These are phyloP conservation scores for Mesochorus sp. DNA, from an alignment of 2,888 invertebrate genomes.

Conservation along the genomic window DNA sequence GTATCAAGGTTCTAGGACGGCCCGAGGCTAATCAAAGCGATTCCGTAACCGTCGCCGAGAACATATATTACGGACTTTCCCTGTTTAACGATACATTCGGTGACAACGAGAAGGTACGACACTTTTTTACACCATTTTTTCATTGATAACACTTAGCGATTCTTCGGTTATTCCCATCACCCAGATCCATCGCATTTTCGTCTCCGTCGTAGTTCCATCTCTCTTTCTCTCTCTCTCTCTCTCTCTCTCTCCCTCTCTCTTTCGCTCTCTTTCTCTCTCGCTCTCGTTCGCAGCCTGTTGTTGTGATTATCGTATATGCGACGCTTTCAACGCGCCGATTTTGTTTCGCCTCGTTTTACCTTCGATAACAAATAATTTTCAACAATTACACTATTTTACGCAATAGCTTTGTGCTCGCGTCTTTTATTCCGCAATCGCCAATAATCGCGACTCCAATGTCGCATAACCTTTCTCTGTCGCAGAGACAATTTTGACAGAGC, in stretches of 20 bases:
- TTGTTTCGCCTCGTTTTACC: constrained; percentile 58
- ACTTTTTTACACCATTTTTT: constrained; percentile 57
- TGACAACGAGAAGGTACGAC: constrained; percentile 81
- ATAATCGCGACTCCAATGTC: too few species aligned
- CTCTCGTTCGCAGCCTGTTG: constrained; percentile 44
- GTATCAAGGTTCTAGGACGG: constrained; percentile 90
- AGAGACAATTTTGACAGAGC: too few species aligned
- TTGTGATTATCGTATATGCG: constrained; percentile 65
- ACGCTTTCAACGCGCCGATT: constrained; percentile 71
- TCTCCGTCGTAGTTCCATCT: constrained; percentile 11
- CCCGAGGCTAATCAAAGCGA: constrained; percentile 83
- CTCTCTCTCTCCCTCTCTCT: constrained; percentile 36
- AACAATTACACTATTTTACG: too few species aligned
- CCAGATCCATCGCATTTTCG: neutral
- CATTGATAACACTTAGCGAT: neutral
- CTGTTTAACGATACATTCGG: constrained; percentile 80
- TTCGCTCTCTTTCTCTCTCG: neutral
- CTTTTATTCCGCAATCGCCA: too few species aligned
- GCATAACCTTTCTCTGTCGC: too few species aligned
- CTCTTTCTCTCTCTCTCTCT: constrained; percentile 44
- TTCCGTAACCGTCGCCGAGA: constrained; percentile 82
- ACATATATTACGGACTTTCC: constrained; percentile 82
- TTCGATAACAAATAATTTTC: too few species aligned
- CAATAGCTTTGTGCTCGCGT: too few species aligned
- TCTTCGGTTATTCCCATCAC: constrained; percentile 7